Base-by-base conservation (phyloP, 2,888 invertebrate genomes). In the Glaucopsyche alexis region DNA sequence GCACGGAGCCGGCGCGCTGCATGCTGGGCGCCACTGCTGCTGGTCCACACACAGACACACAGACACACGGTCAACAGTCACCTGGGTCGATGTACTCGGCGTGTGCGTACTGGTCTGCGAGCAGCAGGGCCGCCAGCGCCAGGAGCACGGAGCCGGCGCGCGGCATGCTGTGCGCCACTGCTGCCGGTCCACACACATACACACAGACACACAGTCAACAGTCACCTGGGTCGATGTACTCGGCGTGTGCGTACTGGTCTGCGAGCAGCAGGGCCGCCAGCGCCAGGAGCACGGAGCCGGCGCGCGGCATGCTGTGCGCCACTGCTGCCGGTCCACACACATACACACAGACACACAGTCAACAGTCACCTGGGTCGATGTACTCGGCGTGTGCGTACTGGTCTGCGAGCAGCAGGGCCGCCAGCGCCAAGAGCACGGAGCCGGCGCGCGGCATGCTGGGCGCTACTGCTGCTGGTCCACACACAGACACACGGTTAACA, bases 401-500 rank as follows among this genome's bases (percentile, higher is more conserved):
- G 70, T 89, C 85, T 76, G 90, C 88, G 77, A 92, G 85, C 79
- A 91, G 82, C 76, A 90, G 84, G 76, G 85, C 91, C 87, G 90
- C 90, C 75, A 92, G 83, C 85, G 89, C 90, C 89, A 93, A 87
- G 85, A 93, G 76, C 60, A 91, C 76, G 76, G 89, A 87, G 90
- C 91, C 86, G 86, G 89, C 89, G 90, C 90, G 92, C 92, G 90
- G 90, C 92, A 93, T 93, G 76, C 81, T 90, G 89, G 85, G 81
- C 78, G 81, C 77, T 81, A 79, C 82, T 84, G 89, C 90, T 88
- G 87, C 85, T 42, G 42, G 42, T 42, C 42, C 4, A 52, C 16
- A 52, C 9, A 16, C 9, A 9, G 16, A 52, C 7, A 52, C 16
- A 16, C n/a, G 9, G 8, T 16, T 0, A 29, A 4, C 11, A 60